These are phyloP conservation scores for Himalopsyche kuldschensis DNA, from an alignment of 2,888 invertebrate genomes.

Conservation along the genomic window DNA sequence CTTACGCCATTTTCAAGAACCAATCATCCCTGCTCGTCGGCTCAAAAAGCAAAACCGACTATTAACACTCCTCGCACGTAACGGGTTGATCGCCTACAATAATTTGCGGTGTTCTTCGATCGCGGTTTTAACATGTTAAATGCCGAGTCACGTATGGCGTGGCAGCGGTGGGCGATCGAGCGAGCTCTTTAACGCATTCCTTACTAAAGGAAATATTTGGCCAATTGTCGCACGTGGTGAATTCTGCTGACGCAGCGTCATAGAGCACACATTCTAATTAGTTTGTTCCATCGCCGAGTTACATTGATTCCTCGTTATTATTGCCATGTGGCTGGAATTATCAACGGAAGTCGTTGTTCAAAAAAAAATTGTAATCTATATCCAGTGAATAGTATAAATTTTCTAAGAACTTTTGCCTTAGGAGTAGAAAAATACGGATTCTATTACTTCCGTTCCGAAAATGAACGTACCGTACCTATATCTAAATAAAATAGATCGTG, in stretches of 20 bases:
- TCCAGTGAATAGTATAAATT: no score
- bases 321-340: no score
- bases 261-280: not conserved
- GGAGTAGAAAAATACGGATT: no score
- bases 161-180: not conserved
- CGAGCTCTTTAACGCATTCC: not conserved
- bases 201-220: not conserved
- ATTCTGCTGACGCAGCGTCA: not conserved
- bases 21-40: not conserved
- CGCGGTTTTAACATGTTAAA: not conserved
- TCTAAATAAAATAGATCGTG: no score
- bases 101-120: not conserved
- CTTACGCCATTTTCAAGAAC: not conserved
- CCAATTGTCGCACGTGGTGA: not conserved
- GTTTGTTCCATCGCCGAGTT: not conserved
- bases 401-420: no score
- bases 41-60: not conserved
- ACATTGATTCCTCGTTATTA: not conserved
- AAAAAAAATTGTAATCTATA: no score
- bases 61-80: not conserved
- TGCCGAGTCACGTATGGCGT: not conserved
- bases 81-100: not conserved
- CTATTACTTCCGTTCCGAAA: no score
- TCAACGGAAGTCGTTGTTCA: no score
- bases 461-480: no score